Evolutionary conservation across 2,113 vertebrate genomes (phyloP).

Genomic region (Grammomys dolichurus): DNA sequence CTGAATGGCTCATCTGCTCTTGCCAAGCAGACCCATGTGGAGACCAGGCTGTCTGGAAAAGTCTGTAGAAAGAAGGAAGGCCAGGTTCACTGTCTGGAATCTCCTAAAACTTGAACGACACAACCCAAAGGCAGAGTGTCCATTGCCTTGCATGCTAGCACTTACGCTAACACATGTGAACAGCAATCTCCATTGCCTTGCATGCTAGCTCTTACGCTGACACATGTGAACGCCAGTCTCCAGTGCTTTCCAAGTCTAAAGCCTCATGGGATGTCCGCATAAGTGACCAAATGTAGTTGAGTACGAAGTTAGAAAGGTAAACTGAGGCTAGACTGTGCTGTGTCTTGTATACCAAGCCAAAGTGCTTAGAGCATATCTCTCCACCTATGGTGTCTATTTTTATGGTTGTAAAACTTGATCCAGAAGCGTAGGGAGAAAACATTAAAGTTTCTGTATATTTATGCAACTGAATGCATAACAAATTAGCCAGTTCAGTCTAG

Average conservation of each 20-base stretch:
- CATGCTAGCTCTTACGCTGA: not conserved
- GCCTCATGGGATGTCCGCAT: not conserved
- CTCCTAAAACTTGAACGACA: not conserved
- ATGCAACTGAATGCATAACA: not conserved
- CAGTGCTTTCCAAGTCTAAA: not conserved
- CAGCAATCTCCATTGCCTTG: not conserved
- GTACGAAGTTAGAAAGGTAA: not conserved
- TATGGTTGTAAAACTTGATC: not conserved
- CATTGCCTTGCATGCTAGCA: accelerated
- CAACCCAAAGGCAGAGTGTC: not conserved
- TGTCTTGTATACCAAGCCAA: not conserved
- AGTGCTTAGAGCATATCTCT: not conserved
- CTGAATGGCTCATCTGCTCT: not conserved
- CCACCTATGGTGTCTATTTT: not conserved
- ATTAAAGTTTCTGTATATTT: not conserved
- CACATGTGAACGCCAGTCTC: not conserved
- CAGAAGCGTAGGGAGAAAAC: not conserved
- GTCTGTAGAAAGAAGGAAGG: not conserved
- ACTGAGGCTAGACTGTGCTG: not conserved
- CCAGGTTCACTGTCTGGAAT: not conserved
- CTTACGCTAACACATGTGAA: not conserved
- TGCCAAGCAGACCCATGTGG: not conserved
- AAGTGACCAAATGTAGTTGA: not conserved
- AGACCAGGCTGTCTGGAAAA: not conserved
- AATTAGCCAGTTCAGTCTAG: not conserved